These are phyloP conservation scores for Sitodiplosis mosellana DNA, from an alignment of 1,140 invertebrate species.

Conservation along the genomic window DNA sequence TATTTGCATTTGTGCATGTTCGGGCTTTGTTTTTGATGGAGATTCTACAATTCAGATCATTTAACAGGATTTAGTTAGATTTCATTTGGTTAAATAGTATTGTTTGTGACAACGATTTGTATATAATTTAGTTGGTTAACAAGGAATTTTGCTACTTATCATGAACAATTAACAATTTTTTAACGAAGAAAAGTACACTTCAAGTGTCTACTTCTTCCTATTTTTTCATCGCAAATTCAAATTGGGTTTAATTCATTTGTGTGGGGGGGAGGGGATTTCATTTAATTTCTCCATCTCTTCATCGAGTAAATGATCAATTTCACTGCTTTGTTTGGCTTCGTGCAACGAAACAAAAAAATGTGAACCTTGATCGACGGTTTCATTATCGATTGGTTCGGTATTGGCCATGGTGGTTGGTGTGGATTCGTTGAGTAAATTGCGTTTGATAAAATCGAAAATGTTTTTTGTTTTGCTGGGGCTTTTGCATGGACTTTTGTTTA, in stretches of 20 bases:
- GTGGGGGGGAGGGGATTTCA: too few species aligned
- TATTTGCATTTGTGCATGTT: too few species aligned
- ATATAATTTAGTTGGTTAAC: not conserved
- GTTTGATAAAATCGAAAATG: constrained; percentile 21
- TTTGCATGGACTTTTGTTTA: not conserved
- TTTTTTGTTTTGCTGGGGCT: constrained; percentile 11
- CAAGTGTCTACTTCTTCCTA: too few species aligned
- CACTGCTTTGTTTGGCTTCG: constrained; percentile 7
- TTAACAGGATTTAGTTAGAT: not conserved
- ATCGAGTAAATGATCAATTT: constrained; percentile 21
- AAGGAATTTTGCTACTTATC: too few species aligned
- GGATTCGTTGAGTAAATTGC: constrained; percentile 12
- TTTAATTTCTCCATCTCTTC: constrained; percentile 14
- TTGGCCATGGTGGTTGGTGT: not conserved
- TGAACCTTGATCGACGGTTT: constrained; percentile 14
- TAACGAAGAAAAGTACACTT: too few species aligned
- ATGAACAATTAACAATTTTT: too few species aligned
- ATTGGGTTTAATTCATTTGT: too few species aligned
- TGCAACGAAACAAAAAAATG: constrained; percentile 18
- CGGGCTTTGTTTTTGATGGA: not conserved
- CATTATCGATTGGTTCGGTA: not conserved
- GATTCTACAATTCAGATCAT: not conserved
- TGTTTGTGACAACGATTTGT: too few species aligned
- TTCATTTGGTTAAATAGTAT: not conserved
- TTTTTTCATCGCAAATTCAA: too few species aligned